Evolutionary conservation across 2,113 vertebrate species (phyloP).

Genomic region (Natator depressus): DNA sequence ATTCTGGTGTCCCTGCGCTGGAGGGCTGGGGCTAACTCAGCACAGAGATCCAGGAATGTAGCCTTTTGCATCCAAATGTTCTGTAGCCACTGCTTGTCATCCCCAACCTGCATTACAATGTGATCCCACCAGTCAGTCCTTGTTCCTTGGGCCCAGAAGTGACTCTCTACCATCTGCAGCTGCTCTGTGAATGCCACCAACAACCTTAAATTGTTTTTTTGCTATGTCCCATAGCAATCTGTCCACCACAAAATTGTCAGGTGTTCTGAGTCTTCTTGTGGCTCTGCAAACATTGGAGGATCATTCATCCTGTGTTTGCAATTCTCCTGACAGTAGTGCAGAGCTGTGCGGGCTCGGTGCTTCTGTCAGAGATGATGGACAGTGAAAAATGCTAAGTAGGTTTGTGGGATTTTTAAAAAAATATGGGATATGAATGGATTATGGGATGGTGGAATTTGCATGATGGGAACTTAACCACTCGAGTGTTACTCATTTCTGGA

Average conservation of each 20-base stretch:
- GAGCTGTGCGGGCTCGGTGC: no score
- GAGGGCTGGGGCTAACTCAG: neutral
- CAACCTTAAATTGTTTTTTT: neutral
- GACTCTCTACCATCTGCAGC: neutral
- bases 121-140: neutral
- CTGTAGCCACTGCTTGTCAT: neutral
- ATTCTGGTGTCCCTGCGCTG: neutral
- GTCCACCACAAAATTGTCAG: neutral
- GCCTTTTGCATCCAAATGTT: neutral
- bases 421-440: neutral
- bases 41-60: neutral
- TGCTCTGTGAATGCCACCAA: neutral
- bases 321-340: neutral
- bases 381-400: neutral
- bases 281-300: neutral
- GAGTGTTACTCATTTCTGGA: neutral
- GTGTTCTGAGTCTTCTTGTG: no score
- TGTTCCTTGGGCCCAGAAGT: neutral
- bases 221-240: neutral
- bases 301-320: neutral
- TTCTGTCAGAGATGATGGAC: neutral
- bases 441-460: neutral
- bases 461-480: neutral
- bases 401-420: neutral
- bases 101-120: neutral